Percentiles rank a stretch among this genome's conserved stretches.
These are phyloP conservation scores for Alitta virens DNA, from an alignment of 2,888 invertebrate genomes.

Conservation along the genomic window DNA sequence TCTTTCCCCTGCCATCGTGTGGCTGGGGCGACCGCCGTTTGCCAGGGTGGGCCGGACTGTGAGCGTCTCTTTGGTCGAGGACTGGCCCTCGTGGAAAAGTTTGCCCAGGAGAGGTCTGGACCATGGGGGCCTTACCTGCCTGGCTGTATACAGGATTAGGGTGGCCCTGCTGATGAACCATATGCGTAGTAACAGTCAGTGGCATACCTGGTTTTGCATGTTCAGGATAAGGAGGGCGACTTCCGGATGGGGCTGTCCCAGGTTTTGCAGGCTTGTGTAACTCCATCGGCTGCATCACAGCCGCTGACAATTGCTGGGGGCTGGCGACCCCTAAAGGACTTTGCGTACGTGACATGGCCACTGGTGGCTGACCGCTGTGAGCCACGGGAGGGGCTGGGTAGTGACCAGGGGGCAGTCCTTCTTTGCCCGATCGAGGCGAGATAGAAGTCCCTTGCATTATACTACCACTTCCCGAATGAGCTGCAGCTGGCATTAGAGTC, in stretches of 20 bases:
- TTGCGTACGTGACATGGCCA: neutral
- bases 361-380: conserved; percentile 1
- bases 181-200: conserved; percentile 38
- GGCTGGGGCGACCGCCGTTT: conserved; percentile 23
- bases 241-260: neutral
- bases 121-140: conserved; percentile 5
- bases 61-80: neutral
- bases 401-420: neutral
- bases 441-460: conserved; percentile 20
- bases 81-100: conserved; percentile 31
- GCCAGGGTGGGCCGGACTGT: conserved; percentile 18
- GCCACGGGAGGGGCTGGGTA: neutral
- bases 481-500: neutral
- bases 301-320: conserved; percentile 40
- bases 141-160: conserved; percentile 61
- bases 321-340: conserved; percentile 28
- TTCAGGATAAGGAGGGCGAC: neutral
- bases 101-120: conserved; percentile 37
- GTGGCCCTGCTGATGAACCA: conserved; percentile 56
- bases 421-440: conserved; percentile 2
- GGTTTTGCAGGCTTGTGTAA: conserved; percentile 12
- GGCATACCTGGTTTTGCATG: conserved; percentile 41
- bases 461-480: conserved; percentile 15
- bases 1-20: neutral
- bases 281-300: conserved; percentile 42